Base-by-base conservation (phyloP, 2,797 vertebrate species). In the Apogon hyalosoma region DNA sequence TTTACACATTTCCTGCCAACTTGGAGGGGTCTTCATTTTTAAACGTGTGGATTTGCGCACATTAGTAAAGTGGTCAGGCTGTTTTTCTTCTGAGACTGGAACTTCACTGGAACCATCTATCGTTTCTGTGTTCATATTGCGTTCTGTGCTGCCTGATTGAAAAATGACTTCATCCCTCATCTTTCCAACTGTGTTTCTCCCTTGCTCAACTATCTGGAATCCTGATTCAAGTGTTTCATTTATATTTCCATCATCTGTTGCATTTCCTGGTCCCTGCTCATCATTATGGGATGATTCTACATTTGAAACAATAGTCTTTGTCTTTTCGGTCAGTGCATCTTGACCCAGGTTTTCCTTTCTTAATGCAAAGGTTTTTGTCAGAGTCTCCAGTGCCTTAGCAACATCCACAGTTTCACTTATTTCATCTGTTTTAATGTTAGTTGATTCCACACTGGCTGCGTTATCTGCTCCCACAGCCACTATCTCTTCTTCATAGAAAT, bases 401-500 rank as follows among this genome's bases (percentile, higher is more conserved):
- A 88, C 80, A 6, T 70, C 71, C 11, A 61, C 77, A 8, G 74
- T 41, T 41, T 90, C 85, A 9, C 47, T 69, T 0, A 45, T 33
- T 7, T 84, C 75, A 13, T 83, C 87, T 4, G 24, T 9, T 33
- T 49, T 74, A 1, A 33, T 13, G 41, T 49, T 11, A 13, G 8
- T 1, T 0, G 64, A 16, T 60, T 84, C 90, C 61, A 82, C 66
- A 1, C 4, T 13, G 0, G 33, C 15, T 0, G 8, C 2, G 21
- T 40, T 52, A 2, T 82, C 80, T 0, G 40, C 39, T 1, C 47
- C 55, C 0, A 75, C 61, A 11, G 89, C 45, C 11, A 77, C 76
- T 1, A 84, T 86, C 70, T 90, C 87, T 19, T 83, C 86, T 46
- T 88, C 87, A 2, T 88, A 88, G 48, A 83, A 63, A 19, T 82